Base-by-base conservation (phyloP, 2,113 vertebrate genomes). In the Probosciger aterrimus region DNA sequence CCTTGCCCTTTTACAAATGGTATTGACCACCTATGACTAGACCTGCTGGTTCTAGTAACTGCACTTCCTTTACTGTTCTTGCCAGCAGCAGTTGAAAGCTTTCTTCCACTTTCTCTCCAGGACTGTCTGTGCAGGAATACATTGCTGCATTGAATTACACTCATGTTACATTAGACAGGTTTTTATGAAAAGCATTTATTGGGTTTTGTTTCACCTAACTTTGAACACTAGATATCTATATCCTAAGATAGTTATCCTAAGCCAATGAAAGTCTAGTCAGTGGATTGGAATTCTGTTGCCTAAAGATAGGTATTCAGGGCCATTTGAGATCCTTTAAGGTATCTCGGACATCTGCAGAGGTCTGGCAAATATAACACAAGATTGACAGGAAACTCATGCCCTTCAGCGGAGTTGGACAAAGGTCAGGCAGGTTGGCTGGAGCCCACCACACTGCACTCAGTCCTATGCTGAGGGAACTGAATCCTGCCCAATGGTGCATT, bases 321-420 rank as follows among this genome's bases (percentile, higher is more conserved):
- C 41, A 94, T 76, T 39, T 85, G 82, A 95, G 75, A 92, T 46
- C 13, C 27, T 83, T 81, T 67, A 70, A 92, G n/a, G 18, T 78
- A 92, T 93, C 70, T 52, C 31, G 35, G 70, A 92, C 67, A 95
- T 88, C 79, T 94, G 85, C 44, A 90, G 78, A 85, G 57, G 20
- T 37, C 27, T 93, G 59, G 63, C 60, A 94, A 93, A 88, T 49
- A 27, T 39, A 90, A 87, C 39, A 78, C 33, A 79, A 16, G 43
- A 76, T 24, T 75, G 84, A 85, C 23, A 82, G 39, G 52, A 85
- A 88, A 93, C 30, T 41, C 30, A 47, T 77, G 60, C 24, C 47
- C 41, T 88, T 76, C 10, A 11, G 60, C 31, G 44, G 82, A 14
- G 67, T 12, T 63, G 37, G 69, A 71, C 6, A 68, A 46, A 59